Evolutionary conservation across 1,140 invertebrate species (phyloP).

Genomic region (Drosophila pruinosa): DNA sequence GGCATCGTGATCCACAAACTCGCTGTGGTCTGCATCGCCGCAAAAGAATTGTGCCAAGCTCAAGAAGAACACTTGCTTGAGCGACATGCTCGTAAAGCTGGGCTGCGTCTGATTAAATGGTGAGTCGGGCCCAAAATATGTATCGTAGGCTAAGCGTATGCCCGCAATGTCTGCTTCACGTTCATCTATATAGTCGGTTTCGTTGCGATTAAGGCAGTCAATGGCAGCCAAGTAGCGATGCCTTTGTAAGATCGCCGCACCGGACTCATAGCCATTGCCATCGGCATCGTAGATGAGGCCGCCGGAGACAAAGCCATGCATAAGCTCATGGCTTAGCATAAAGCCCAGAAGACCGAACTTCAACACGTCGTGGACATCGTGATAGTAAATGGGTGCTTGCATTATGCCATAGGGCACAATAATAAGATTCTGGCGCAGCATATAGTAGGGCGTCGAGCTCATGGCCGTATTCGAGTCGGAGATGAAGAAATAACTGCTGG

Average conservation of each 20-base stretch:
- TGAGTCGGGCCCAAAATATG: constrained; percentile 30
- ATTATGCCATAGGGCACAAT: constrained; percentile 57
- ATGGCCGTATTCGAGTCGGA: constrained; percentile 17
- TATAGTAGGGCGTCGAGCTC: constrained; percentile 54
- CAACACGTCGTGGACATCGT: constrained; percentile 57
- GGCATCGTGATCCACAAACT: constrained; percentile 51
- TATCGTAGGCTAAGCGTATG: constrained; percentile 56
- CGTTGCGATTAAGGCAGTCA: constrained; percentile 44
- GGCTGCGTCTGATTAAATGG: neutral
- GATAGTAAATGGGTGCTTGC: constrained; percentile 52
- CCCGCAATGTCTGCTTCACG: constrained; percentile 64
- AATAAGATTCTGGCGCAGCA: constrained; percentile 50
- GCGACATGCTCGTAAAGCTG: constrained; percentile 11
- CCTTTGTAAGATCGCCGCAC: neutral
- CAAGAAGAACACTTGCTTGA: constrained; percentile 61
- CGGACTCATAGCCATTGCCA: constrained; percentile 33
- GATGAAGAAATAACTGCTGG: constrained; percentile 26
- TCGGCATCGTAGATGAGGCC: constrained; percentile 35
- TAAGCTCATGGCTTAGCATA: constrained; percentile 62
- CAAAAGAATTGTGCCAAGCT: constrained; percentile 75
- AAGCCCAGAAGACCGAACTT: constrained; percentile 67
- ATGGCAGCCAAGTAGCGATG: neutral
- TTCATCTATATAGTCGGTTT: constrained; percentile 53
- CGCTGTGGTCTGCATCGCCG: neutral
- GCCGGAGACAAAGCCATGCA: constrained; percentile 51